These are phyloP conservation scores for Thymallus thymallus DNA, from an alignment of 2,113 vertebrate genomes.

Conservation along the genomic window DNA sequence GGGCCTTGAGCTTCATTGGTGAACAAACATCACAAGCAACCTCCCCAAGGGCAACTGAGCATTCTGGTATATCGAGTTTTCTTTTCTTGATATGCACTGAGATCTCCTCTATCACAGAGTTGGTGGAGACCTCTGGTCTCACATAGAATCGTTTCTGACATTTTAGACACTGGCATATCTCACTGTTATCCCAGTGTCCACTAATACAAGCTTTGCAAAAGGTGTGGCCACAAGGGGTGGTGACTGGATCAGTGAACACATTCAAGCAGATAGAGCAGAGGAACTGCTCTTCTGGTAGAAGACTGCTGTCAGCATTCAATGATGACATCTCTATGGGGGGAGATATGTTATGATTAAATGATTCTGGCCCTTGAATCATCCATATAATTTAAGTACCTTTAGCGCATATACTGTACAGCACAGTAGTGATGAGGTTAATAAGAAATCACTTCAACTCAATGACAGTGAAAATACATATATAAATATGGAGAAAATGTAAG, in stretches of 20 bases:
- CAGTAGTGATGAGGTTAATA: no score
- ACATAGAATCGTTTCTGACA: slow-evolving; percentile 62
- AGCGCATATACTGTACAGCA: no score
- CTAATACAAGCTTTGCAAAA: slow-evolving; percentile 69
- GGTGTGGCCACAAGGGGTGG: slow-evolving; percentile 56
- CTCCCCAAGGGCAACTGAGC: background rate
- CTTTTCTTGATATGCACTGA: no score
- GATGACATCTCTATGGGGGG: background rate
- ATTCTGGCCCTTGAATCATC: no score
- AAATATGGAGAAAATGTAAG: no score
- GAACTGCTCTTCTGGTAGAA: slow-evolving; percentile 35
- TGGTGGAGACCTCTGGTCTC: slow-evolving; percentile 56
- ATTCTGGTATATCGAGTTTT: no score
- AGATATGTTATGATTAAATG: no score
- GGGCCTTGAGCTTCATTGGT: slow-evolving; percentile 36
- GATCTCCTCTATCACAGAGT: slow-evolving; percentile 21
- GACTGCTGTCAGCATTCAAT: background rate
- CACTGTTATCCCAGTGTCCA: slow-evolving; percentile 55
- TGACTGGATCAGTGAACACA: slow-evolving; percentile 54
- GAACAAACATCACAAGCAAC: slow-evolving; percentile 69
- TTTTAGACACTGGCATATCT: slow-evolving; percentile 61
- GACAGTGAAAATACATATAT: no score
- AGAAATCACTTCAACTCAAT: no score
- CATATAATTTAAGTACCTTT: no score
- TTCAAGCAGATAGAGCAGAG: slow-evolving; percentile 52